Percentiles rank a stretch among this genome's conserved stretches.
Conservation (phyloP, 2,797 vertebrate genomes). For the Hylomyscus alleni region DNA sequence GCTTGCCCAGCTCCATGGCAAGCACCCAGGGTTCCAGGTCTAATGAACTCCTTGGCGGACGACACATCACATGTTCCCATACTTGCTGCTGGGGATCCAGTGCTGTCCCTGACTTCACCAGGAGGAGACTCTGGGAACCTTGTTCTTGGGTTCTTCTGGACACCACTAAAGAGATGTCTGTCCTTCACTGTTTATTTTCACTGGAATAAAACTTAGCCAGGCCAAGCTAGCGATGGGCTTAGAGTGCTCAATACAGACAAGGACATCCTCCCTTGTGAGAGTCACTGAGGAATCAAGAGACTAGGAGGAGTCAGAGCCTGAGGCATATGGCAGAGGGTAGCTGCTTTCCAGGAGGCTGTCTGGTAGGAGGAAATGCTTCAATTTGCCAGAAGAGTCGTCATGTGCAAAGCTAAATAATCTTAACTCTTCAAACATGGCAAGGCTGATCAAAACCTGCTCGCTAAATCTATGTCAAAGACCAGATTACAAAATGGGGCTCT, state of each 20-base stretch:
- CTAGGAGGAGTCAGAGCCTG: not conserved
- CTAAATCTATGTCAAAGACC: not conserved
- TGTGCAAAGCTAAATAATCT: not conserved
- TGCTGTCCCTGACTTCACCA: not conserved
- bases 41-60: not conserved
- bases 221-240: not conserved
- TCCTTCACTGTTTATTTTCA: not conserved
- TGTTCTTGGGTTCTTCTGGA: not conserved
- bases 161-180: not conserved
- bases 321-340: not conserved
- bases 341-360: not conserved
- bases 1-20: not conserved
- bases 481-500: not conserved
- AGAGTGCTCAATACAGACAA: not conserved
- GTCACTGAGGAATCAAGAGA: not conserved
- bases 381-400: not conserved
- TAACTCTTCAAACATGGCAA: not conserved
- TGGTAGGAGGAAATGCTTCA: not conserved
- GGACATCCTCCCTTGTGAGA: not conserved
- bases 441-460: not conserved
- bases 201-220: not conserved
- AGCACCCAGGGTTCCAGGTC: not conserved
- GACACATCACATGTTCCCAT: not conserved
- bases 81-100: not conserved
- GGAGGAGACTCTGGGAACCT: not conserved